These are phyloP conservation scores for Nannoperca australis DNA, from an alignment of 2,797 vertebrate genomes.

Conservation along the genomic window DNA sequence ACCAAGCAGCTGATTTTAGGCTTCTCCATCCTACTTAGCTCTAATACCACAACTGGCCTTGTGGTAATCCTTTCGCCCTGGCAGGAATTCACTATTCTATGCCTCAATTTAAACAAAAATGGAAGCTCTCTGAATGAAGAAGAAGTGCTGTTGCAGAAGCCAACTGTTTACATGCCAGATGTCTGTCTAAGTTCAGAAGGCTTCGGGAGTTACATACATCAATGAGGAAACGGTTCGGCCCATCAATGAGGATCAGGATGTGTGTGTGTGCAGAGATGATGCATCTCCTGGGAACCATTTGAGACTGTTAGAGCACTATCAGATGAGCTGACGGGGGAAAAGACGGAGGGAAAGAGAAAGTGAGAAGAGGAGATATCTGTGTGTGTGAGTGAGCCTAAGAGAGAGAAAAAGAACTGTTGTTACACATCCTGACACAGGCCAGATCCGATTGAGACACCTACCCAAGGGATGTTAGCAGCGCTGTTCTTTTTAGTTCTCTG, in stretches of 20 bases:
- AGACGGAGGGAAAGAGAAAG: constrained; percentile 52
- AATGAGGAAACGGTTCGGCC: constrained; percentile 48
- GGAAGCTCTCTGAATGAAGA: constrained; percentile 44
- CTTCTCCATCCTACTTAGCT: constrained; percentile 52
- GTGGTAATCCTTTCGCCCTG: constrained; percentile 62
- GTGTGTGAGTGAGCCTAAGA: constrained; percentile 44
- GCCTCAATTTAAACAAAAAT: constrained; percentile 53
- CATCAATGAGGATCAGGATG: constrained; percentile 53
- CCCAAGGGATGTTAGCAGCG: constrained; percentile 62
- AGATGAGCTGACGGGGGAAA: constrained; percentile 69
- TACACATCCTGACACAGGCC: constrained; percentile 71
- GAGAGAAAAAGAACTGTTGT: constrained; percentile 64
- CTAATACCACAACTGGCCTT: constrained; percentile 51
- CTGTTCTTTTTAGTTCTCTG: constrained; percentile 60
- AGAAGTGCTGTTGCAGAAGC: constrained; percentile 23
- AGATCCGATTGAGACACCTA: constrained; percentile 70
- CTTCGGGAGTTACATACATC: constrained; percentile 60
- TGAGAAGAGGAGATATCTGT: constrained; percentile 51
- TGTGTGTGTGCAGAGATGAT: constrained; percentile 56
- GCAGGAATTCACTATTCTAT: constrained; percentile 46
- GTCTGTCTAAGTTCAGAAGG: constrained; percentile 52
- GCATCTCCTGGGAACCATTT: constrained; percentile 77
- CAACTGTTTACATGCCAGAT: constrained; percentile 57
- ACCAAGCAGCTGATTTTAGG: constrained; percentile 53
- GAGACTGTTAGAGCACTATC: constrained; percentile 75